Evolutionary conservation across 2,888 invertebrate genomes (phyloP).

Genomic region (Acleris laterana): DNA sequence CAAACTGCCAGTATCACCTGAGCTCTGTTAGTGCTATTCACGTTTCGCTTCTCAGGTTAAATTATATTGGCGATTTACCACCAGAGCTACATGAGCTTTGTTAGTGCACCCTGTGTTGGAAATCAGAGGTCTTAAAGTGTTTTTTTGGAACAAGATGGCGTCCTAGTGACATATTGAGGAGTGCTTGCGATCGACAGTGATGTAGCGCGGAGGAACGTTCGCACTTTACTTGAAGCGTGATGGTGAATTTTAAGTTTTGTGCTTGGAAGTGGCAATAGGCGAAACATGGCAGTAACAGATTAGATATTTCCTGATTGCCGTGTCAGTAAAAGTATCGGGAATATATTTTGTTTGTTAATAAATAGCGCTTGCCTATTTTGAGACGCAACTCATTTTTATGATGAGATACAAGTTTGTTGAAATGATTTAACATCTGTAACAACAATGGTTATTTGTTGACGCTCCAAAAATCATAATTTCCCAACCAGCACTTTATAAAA

Average conservation of each 20-base stretch:
- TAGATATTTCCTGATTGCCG: neutral
- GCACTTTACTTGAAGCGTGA: slow-evolving; percentile 25
- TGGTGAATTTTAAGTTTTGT: slow-evolving; percentile 29
- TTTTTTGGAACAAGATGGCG: slow-evolving; percentile 41
- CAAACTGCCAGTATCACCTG: slow-evolving; percentile 1
- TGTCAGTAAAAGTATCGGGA: neutral
- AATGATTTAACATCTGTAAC: no score
- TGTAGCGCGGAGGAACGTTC: slow-evolving; percentile 39
- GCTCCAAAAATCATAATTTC: no score
- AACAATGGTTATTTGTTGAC: no score
- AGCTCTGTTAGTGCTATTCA: neutral
- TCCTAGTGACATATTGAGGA: slow-evolving; percentile 41
- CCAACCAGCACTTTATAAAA: no score
- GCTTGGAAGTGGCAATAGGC: slow-evolving; percentile 1
- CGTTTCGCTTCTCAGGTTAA: neutral
- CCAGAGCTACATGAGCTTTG: slow-evolving; percentile 5
- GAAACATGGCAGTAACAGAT: neutral
- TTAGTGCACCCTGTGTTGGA: neutral
- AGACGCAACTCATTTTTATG: no score
- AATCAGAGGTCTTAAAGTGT: neutral
- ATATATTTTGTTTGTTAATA: no score
- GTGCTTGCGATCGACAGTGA: slow-evolving; percentile 42
- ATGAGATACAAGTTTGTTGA: no score
- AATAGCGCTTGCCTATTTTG: no score
- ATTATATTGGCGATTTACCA: neutral